A percentile compares a stretch with the other conserved stretches of the same genome.
phyloP scores from a whole-genome alignment of 2,113 vertebrate species.

The Varanus salvator region DNA sequence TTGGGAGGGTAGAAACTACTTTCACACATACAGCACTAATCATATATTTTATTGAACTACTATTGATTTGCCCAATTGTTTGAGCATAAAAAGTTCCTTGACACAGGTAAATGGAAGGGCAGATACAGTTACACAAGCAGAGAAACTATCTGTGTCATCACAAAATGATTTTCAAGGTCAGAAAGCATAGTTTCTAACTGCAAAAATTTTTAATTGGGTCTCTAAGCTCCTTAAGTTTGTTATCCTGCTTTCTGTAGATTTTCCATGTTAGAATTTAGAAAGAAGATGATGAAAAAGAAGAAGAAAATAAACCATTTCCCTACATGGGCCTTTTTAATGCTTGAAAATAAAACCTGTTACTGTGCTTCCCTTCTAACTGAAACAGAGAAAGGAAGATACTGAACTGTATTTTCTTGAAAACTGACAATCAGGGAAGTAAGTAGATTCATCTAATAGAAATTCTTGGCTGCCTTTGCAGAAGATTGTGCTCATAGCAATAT shows the following conservation, averaged over 20 bases:
- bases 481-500: background rate
- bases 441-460: background rate
- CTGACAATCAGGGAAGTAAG: background rate
- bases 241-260: conserved; percentile 6
- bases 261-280: conserved; percentile 21
- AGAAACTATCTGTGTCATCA: conserved; percentile 59
- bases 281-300: background rate
- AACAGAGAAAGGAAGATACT: conserved; percentile 2
- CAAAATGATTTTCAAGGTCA: conserved; percentile 61
- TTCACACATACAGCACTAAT: conserved; percentile 24
- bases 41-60: conserved; percentile 58
- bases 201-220: conserved; percentile 41
- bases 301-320: background rate
- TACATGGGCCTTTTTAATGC: background rate
- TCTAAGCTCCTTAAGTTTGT: conserved; percentile 8
- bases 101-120: conserved; percentile 52
- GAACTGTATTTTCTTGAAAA: background rate
- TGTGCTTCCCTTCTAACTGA: background rate
- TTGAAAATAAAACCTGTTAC: conserved; percentile 1
- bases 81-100: conserved; percentile 54
- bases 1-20: conserved; percentile 30
- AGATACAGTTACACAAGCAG: conserved; percentile 45
- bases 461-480: background rate
- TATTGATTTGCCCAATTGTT: conserved; percentile 64
- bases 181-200: conserved; percentile 41